Evolutionary conservation across 2,888 invertebrate genomes (phyloP).

Genomic region (Orthonychiurus folsomi): DNA sequence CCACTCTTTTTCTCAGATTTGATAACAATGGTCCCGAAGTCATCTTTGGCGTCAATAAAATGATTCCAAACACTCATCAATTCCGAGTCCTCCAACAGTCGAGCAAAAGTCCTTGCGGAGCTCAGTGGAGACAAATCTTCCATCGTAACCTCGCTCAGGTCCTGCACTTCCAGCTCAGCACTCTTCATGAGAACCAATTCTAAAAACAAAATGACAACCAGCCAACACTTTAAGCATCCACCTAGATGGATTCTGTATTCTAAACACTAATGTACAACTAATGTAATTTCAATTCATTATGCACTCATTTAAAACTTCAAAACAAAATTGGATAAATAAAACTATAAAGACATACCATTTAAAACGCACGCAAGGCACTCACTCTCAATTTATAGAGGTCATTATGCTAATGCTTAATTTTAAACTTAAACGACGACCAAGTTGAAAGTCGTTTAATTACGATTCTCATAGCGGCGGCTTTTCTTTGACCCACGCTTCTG

Average conservation of each 20-base stretch:
- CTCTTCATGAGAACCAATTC: constrained; percentile 17
- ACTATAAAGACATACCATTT: too few species aligned
- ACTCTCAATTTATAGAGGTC: too few species aligned
- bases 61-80: constrained; percentile 16
- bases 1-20: neutral
- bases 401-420: too few species aligned
- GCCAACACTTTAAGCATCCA: neutral
- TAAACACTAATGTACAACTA: too few species aligned
- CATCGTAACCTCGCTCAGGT: constrained; percentile 22
- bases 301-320: too few species aligned
- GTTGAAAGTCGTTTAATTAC: constrained; percentile 9
- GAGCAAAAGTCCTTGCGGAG: constrained; percentile 18
- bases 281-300: too few species aligned
- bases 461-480: constrained; percentile 27
- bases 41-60: constrained; percentile 6
- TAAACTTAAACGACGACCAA: neutral
- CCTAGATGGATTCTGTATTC: too few species aligned
- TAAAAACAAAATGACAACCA: constrained; percentile 9
- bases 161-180: constrained; percentile 9
- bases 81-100: constrained; percentile 16
- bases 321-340: too few species aligned
- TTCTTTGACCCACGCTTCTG: constrained; percentile 23
- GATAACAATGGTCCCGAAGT: neutral
- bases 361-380: too few species aligned
- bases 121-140: constrained; percentile 19